Conservation (phyloP, 2,797 vertebrate genomes). For the Pteropus rufus region DNA sequence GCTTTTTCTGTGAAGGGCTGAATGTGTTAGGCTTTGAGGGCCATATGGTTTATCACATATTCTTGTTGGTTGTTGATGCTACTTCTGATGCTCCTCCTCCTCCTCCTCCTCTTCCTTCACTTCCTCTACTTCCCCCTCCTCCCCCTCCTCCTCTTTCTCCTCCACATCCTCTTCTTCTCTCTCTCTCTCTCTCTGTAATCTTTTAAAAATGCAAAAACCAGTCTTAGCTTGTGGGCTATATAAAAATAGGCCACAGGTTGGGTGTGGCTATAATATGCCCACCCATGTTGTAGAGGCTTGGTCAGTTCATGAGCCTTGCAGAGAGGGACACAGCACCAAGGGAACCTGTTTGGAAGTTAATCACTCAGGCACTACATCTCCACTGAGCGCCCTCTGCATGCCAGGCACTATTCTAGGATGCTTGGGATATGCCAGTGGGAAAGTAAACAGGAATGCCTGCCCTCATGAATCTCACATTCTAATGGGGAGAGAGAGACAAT, state of each 20-base stretch:
- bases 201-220: neutral
- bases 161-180: too few species aligned
- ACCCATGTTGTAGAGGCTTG: neutral
- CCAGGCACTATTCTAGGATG: neutral
- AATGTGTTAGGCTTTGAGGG: neutral
- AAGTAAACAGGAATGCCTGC: neutral
- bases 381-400: fast-evolving
- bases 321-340: too few species aligned
- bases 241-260: neutral
- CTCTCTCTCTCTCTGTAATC: too few species aligned
- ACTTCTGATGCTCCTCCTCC: neutral
- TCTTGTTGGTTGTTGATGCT: neutral
- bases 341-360: neutral
- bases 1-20: neutral
- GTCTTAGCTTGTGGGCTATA: neutral
- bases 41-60: too few species aligned
- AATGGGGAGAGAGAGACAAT: neutral
- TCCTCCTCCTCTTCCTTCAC: neutral
- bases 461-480: neutral
- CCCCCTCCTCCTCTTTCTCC: too few species aligned
- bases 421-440: neutral
- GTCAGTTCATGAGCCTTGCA: neutral
- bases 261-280: neutral
- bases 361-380: neutral
- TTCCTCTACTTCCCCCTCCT: too few species aligned